Evolutionary conservation across 2,797 vertebrate species (phyloP), one percentile per base, ranked within the genome.

Genomic region (Pseudotriccus pelzelni): DNA sequence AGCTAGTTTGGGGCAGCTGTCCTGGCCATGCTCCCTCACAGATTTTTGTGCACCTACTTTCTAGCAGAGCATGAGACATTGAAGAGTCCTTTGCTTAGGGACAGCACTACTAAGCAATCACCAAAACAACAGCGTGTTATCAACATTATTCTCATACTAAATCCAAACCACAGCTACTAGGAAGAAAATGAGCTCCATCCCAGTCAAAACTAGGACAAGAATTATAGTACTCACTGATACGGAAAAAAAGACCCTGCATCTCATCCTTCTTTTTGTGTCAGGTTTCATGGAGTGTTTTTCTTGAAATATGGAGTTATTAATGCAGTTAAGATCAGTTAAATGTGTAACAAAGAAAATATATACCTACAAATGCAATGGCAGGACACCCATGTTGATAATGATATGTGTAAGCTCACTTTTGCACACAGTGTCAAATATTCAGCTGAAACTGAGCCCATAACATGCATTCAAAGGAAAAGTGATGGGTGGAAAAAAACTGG

Each of bases 401-500:
- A 2, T 50, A 75, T 7, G 7, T 28, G 12, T 58, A 77, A 74
- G 16, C 6, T 47, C 25, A 55, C 70, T 85, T 90, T 72, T 86
- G 7, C 10, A 88, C 44, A 17, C 19, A 62, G 10, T 43, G n/a
- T 77, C 49, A 89, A 92, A 92, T 68, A 80, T 70, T 74, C 36
- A 68, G 56, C 20, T 78, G 56, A 83, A 95, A 91, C 56, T 55
- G 37, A 34, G 49, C 9, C n/a, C 25, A 39, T 32, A 79, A 25
- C 3, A 53, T 50, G 37, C 12, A 47, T 82, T 79, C 78, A 63
- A 68, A 84, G 21, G 37, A 86, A 78, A 86, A 87, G 22, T 6
- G 2, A 34, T 12, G 10, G 12, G 10, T 7, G 2, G 7, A n/a
- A 37, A 34, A 58, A 25, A 23, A 0, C 3, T 60, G 52, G 17